A percentile compares a stretch with the other conserved stretches of the same genome.
These are phyloP conservation scores for Panulirus ornatus DNA, from an alignment of 1,140 invertebrate genomes.

Conservation along the genomic window DNA sequence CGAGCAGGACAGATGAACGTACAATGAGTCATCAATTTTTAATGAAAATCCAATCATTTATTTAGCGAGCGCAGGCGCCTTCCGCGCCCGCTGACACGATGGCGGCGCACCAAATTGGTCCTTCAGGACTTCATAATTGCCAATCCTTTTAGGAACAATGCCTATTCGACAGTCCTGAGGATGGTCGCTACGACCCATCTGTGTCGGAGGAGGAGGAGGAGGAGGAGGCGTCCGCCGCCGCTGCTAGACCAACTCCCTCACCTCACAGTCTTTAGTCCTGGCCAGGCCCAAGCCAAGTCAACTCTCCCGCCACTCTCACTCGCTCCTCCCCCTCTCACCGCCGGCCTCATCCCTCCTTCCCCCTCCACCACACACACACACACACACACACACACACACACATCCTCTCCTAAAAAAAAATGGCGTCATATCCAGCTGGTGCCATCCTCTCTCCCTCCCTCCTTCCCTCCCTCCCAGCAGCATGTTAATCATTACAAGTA, in stretches of 20 bases:
- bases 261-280: neutral
- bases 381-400: too few species aligned
- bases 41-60: slow-evolving; percentile 72
- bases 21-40: slow-evolving; percentile 69
- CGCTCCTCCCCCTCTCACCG: neutral
- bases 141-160: slow-evolving; percentile 64
- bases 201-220: too few species aligned
- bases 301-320: neutral
- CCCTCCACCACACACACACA: too few species aligned
- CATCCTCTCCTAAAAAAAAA: slow-evolving; percentile 16
- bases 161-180: slow-evolving; percentile 49
- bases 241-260: neutral
- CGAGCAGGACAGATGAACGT: slow-evolving; percentile 53
- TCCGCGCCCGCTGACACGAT: slow-evolving; percentile 19
- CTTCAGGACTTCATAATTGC: slow-evolving; percentile 56
- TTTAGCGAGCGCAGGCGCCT: slow-evolving; percentile 60
- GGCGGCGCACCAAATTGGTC: slow-evolving; percentile 40
- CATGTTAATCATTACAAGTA: neutral
- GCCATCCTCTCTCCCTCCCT: neutral
- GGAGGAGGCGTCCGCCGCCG: too few species aligned
- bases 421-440: neutral
- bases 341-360: neutral
- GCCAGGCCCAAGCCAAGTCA: too few species aligned
- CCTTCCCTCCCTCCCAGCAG: neutral
- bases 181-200: neutral